These are phyloP conservation scores for Pitta sordida DNA, from an alignment of 2,113 vertebrate genomes.

Conservation along the genomic window DNA sequence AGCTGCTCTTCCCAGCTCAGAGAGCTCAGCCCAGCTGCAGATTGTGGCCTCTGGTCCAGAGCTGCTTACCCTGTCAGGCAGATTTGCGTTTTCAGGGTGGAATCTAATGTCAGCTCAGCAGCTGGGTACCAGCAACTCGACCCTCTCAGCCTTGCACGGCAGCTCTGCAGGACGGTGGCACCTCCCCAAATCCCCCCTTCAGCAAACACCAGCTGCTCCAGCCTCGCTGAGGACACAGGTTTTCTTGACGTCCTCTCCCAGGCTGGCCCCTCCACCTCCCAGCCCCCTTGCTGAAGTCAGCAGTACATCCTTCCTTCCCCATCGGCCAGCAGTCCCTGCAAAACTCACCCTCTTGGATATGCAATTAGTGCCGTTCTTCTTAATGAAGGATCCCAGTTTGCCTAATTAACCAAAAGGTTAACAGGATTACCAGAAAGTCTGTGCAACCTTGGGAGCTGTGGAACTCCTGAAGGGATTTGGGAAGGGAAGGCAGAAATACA, in stretches of 20 bases:
- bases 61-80: not conserved
- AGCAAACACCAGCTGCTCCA: not conserved
- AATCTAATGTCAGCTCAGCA: not conserved
- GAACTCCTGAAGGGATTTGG: not conserved
- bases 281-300: not conserved
- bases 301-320: not conserved
- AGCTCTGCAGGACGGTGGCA: not conserved
- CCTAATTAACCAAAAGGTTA: not conserved
- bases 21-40: not conserved
- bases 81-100: not conserved
- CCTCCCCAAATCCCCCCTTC: not conserved
- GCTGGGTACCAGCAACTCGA: not conserved
- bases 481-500: not conserved
- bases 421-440: not conserved
- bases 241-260: not conserved
- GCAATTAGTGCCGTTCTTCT: not conserved
- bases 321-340: accelerated
- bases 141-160: not conserved
- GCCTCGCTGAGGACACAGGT: not conserved
- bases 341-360: not conserved
- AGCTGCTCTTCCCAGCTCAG: not conserved
- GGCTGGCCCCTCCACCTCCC: not conserved
- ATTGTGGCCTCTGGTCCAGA: not conserved
- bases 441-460: not conserved
- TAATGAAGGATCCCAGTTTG: not conserved